Evolutionary conservation across 2,888 invertebrate species (phyloP).

Genomic region (Agrilus biguttatus): DNA sequence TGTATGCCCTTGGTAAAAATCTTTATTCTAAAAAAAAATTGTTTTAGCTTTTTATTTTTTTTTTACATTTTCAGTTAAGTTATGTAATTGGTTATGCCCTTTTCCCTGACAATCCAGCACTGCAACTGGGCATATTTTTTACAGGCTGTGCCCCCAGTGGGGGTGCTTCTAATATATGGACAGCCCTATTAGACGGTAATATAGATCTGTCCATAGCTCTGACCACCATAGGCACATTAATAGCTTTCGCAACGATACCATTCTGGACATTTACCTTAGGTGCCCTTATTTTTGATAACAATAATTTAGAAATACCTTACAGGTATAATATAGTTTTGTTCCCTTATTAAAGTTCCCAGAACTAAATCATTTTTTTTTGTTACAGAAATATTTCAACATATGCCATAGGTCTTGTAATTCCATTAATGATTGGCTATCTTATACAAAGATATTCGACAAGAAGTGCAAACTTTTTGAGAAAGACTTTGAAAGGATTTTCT

Average conservation of each 20-base stretch:
- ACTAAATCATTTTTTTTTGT: no score
- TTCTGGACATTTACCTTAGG: constrained; percentile 84
- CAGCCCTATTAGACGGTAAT: constrained; percentile 81
- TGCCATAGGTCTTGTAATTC: constrained; percentile 62
- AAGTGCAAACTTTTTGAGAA: constrained; percentile 54
- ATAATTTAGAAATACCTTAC: constrained; percentile 65
- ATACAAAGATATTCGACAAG: constrained; percentile 55
- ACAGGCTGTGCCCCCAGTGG: constrained; percentile 84
- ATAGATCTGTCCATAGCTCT: constrained; percentile 87
- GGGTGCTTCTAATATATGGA: constrained; percentile 95
- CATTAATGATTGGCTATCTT: constrained; percentile 52
- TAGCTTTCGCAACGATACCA: constrained; percentile 83
- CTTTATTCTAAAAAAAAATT: no score
- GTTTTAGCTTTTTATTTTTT: no score
- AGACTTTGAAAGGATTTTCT: constrained; percentile 74
- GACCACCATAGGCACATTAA: constrained; percentile 74
- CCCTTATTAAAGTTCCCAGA: no score
- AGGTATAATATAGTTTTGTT: constrained; percentile 16
- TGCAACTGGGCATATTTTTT: constrained; percentile 79
- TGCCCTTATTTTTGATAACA: constrained; percentile 45
- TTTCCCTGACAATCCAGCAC: constrained; percentile 50
- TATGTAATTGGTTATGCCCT: constrained; percentile 58
- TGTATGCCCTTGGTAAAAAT: constrained; percentile 70
- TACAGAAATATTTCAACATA: constrained; percentile 47
- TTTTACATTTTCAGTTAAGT: constrained; percentile 41